These are phyloP conservation scores for Percina caprodes DNA, from an alignment of 2,113 vertebrate species.

Conservation along the genomic window DNA sequence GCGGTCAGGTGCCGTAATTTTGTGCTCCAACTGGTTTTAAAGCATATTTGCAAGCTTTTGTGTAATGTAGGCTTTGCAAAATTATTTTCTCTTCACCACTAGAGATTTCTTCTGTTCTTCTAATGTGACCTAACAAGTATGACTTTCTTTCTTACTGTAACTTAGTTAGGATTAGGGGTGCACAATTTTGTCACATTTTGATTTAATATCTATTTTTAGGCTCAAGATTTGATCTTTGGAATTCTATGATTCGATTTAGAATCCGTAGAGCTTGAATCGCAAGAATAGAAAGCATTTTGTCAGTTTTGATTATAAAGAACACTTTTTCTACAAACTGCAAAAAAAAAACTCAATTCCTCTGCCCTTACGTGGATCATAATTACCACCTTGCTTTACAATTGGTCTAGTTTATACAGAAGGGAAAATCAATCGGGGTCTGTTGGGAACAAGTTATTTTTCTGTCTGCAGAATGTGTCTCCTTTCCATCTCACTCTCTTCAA, in stretches of 20 bases:
- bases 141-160: background rate
- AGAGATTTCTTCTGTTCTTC: slow-evolving; percentile 9
- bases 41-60: background rate
- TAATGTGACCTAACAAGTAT: slow-evolving; percentile 19
- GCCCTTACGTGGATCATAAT: slow-evolving; percentile 1
- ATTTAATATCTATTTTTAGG: too few species aligned
- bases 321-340: background rate
- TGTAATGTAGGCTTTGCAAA: background rate
- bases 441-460: background rate
- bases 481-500: background rate
- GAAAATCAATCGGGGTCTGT: background rate
- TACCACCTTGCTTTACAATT: slow-evolving; percentile 4
- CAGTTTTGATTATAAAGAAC: too few species aligned
- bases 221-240: too few species aligned
- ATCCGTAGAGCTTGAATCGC: too few species aligned
- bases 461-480: background rate
- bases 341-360: background rate
- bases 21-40: background rate
- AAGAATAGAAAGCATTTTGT: too few species aligned
- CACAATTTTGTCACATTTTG: too few species aligned
- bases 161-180: background rate
- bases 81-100: background rate
- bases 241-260: too few species aligned
- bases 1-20: background rate
- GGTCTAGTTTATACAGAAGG: background rate